A percentile compares a stretch with the other conserved stretches of the same genome.
phyloP scores from a whole-genome alignment of 2,888 invertebrate species.

The Melipona beecheii region DNA sequence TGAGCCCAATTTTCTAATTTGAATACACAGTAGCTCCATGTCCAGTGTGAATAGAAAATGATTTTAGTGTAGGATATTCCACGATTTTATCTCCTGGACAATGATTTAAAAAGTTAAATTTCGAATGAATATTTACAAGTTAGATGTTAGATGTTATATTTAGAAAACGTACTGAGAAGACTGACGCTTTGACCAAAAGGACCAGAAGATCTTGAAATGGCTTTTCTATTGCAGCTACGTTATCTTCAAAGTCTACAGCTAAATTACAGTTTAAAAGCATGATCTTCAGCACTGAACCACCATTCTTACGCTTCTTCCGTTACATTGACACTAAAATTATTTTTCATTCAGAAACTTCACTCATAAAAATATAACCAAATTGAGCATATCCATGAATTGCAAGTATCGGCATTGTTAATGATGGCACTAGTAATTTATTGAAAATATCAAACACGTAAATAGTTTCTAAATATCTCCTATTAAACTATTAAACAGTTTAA shows the following conservation, averaged over 20 bases:
- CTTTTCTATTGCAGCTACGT: conserved; percentile 88
- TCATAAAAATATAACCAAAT: conserved; percentile 90
- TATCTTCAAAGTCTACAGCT: conserved; percentile 92
- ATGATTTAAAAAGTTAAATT: no score
- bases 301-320: conserved; percentile 87
- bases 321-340: conserved; percentile 37
- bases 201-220: conserved; percentile 89
- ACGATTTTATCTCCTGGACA: no score
- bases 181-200: conserved; percentile 89
- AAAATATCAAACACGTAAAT: background rate
- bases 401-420: conserved; percentile 84
- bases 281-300: conserved; percentile 95
- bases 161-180: no score
- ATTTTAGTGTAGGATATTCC: no score
- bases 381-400: conserved; percentile 93
- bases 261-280: conserved; percentile 90
- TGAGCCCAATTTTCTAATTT: no score
- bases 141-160: no score
- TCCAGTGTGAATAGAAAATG: no score
- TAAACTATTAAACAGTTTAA: conserved; percentile 2
- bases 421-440: background rate
- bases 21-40: no score
- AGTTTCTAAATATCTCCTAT: background rate
- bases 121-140: no score
- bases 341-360: conserved; percentile 87